phyloP scores from a whole-genome alignment of 2,797 vertebrate genomes.

The Falco novaeseelandiae region DNA sequence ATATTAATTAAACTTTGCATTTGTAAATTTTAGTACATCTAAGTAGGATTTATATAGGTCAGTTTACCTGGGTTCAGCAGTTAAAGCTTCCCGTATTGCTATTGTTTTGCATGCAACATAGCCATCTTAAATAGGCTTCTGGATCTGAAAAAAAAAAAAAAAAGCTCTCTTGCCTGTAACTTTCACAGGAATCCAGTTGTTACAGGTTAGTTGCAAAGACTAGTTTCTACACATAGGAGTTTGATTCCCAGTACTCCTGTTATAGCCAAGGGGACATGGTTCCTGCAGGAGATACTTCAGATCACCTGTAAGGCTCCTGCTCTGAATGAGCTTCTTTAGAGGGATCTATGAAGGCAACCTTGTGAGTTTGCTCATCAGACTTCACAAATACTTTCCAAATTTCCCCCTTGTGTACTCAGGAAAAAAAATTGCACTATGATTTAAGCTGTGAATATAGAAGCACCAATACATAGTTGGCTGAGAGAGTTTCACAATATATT shows the following conservation, averaged over 20 bases:
- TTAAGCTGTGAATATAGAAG: background rate
- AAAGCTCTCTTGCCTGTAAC: background rate
- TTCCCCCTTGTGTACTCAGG: background rate
- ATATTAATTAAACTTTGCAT: background rate
- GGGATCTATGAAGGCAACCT: background rate
- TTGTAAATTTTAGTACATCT: background rate
- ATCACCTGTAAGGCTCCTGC: background rate
- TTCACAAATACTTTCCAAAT: background rate
- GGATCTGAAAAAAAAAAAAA: background rate
- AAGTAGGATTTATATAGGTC: background rate
- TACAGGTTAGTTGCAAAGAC: background rate
- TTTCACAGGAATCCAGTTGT: background rate
- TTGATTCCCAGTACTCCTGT: background rate
- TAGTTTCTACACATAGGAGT: background rate
- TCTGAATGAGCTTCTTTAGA: background rate
- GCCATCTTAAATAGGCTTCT: background rate
- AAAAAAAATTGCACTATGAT: background rate
- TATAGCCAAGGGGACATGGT: background rate
- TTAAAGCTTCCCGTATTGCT: background rate
- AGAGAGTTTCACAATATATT: background rate
- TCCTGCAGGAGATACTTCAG: background rate
- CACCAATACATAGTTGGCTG: background rate
- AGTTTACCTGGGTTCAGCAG: background rate
- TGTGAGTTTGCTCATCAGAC: background rate
- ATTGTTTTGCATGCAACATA: background rate